Base-by-base conservation (phyloP, 2,888 invertebrate genomes). In the Agapostemon virescens region DNA sequence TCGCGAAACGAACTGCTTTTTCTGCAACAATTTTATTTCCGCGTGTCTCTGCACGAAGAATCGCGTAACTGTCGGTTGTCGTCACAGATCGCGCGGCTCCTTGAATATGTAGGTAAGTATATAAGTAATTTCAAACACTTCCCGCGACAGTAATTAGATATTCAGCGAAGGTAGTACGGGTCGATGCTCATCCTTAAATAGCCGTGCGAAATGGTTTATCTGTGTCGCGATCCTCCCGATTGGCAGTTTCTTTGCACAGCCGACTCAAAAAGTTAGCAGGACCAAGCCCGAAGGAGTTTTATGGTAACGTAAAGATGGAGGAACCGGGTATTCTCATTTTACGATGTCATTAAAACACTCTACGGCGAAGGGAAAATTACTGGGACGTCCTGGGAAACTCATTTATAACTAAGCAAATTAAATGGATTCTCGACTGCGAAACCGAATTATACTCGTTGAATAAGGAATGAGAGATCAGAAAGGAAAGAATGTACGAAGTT, bases 261-360 rank as follows among this genome's bases (percentile, higher is more conserved):
- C n/a, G 66, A 61, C 52, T 68, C 26, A 30, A 55, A 49, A n/a
- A 52, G 17, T 11, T 30, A 30, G 26, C 15, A 30, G 38, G 36
- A 30, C 52, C 42, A 13, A 52, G 38, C 5, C 15, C n/a, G 23
- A 38, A 55, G 36, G 42, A 68, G 30, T 55, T 72, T 79, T 23
- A 52, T n/a, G 26, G 63, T 20, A 63, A 52, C 52, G 40, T 67
- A 49, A 63, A 63, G 45, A 42, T 26, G 26, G 17, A 17, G n/a
- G 30, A 40, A 52, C 42, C 49, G 20, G 4, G 52, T 36, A 71
- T 42, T 71, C 68, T 71, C 52, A 3, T 42, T 79, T 77, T 79
- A 79, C 42, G 71, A 68, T 26, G 68, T 71, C 71, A 68, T 79
- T 79, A 69, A 64, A 79, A 77, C 38, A 17, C n/a, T 66, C 40